These are phyloP conservation scores for Oceanodroma leucorhoa DNA, from an alignment of 2,797 vertebrate species.

Conservation along the genomic window DNA sequence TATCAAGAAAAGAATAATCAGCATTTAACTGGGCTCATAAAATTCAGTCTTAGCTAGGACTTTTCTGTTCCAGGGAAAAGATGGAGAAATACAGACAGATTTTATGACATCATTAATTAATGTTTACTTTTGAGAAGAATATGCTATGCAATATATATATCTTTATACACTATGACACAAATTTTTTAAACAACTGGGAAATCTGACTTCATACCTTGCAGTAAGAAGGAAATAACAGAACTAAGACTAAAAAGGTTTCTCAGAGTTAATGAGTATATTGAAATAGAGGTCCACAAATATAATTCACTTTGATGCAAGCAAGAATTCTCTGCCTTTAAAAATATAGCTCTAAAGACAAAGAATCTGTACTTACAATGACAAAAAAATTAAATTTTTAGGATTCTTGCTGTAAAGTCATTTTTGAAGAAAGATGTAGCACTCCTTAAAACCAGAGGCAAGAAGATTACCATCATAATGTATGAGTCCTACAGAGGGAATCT, in stretches of 20 bases:
- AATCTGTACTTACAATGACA: background rate
- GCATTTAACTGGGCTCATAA: conserved; percentile 41
- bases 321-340: background rate
- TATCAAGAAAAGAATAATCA: conserved; percentile 47
- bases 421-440: background rate
- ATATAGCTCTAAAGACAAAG: background rate
- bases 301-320: background rate
- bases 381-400: background rate
- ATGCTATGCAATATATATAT: background rate
- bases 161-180: background rate
- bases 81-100: background rate
- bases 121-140: background rate
- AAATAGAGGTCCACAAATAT: background rate
- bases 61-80: background rate
- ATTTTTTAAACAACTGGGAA: background rate
- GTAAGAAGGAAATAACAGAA: background rate
- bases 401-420: background rate
- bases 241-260: background rate
- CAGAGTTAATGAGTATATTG: background rate
- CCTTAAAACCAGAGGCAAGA: background rate
- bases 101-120: background rate
- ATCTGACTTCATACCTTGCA: background rate
- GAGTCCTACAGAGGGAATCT: background rate
- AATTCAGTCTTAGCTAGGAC: background rate
- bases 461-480: background rate